Evolutionary conservation across 1,140 invertebrate species (phyloP).

Genomic region (Plutomurus gul): DNA sequence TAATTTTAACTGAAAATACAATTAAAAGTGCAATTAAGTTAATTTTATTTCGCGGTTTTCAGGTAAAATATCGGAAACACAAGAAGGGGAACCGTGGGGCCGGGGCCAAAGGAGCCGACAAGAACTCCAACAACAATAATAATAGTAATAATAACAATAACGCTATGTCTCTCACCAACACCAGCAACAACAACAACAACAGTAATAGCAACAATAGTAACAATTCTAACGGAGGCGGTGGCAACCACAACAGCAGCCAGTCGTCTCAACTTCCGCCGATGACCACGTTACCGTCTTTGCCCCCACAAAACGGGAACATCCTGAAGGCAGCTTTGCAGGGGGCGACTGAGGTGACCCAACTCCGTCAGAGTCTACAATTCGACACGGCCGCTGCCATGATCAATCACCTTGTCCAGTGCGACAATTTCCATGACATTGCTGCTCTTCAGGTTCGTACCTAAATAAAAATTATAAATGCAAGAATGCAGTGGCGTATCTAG

Average conservation of each 20-base stretch:
- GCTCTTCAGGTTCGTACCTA: slow-evolving; percentile 71
- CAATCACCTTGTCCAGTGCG: slow-evolving; percentile 87
- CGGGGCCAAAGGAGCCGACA: slow-evolving; percentile 22
- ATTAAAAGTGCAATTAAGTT: no score
- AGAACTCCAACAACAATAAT: slow-evolving; percentile 31
- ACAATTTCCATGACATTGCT: slow-evolving; percentile 93
- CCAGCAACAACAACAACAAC: slow-evolving; percentile 57
- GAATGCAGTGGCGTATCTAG: no score
- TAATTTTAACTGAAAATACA: no score
- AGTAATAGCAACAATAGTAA: not conserved
- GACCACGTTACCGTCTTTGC: slow-evolving; percentile 42
- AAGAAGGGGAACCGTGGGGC: slow-evolving; percentile 68
- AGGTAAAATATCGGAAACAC: slow-evolving; percentile 98
- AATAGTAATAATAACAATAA: slow-evolving; percentile 47
- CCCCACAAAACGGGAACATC: slow-evolving; percentile 71
- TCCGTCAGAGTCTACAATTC: slow-evolving; percentile 78
- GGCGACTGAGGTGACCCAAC: slow-evolving; percentile 81
- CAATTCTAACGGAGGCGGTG: slow-evolving; percentile 34
- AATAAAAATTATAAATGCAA: no score
- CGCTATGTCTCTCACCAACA: slow-evolving; percentile 54
- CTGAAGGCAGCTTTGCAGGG: slow-evolving; percentile 91
- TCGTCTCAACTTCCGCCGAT: slow-evolving; percentile 57
- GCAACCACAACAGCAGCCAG: slow-evolving; percentile 55
- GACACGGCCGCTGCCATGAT: slow-evolving; percentile 84
- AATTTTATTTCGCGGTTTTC: slow-evolving; percentile 1